Base-by-base conservation (phyloP, 2,888 invertebrate genomes). In the Gnatocerus cornutus region DNA sequence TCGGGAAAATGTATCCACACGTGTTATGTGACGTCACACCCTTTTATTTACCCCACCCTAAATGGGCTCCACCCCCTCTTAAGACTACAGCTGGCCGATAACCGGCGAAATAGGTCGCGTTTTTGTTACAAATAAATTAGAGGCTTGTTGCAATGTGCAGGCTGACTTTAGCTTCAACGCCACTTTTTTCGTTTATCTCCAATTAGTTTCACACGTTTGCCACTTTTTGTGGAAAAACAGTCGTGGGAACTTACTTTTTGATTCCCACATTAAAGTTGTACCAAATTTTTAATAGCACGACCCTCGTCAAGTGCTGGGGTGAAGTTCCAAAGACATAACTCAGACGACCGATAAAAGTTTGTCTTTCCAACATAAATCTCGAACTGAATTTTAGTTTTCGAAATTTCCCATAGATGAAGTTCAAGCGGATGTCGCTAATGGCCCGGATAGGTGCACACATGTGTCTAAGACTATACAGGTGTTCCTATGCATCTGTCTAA, bases 21-120 rank as follows among this genome's bases (percentile, higher is more conserved):
- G 75, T 76, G 75, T 75, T 73, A 45, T n/a, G n/a, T 76, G 74
- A 76, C 75, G 73, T 76, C 75, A 73, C 74, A 74, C 75, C 75
- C 75, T 76, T 71, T 72, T 71, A 50, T 55, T 12, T 50, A 56
- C 62, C 61, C 68, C 68, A 52, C 58, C 53, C 61, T 63, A 50
- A 29, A 43, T 45, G 16, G 16, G 45, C 58, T 58, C 64, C 68
- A 71, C 66, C 68, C 69, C 45, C 64, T 62, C 45, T 52, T 10
- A 41, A 43, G n/a, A 50, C 48, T 39, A 45, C 71, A 71, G 71
- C 64, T 71, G 71, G 58, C 61, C 30, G 68, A 64, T 65, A 71
- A 71, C 68, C 53, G 43, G 55, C 53, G 16, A 71, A 68, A 58
- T 63, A 67, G 64, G 63, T 64, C 63, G 63, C n/a, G n/a, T n/a